Percentiles rank a stretch among this genome's conserved stretches.
Evolutionary conservation across 2,797 vertebrate species (phyloP).

Genomic region (Ptychadena robeensis): DNA sequence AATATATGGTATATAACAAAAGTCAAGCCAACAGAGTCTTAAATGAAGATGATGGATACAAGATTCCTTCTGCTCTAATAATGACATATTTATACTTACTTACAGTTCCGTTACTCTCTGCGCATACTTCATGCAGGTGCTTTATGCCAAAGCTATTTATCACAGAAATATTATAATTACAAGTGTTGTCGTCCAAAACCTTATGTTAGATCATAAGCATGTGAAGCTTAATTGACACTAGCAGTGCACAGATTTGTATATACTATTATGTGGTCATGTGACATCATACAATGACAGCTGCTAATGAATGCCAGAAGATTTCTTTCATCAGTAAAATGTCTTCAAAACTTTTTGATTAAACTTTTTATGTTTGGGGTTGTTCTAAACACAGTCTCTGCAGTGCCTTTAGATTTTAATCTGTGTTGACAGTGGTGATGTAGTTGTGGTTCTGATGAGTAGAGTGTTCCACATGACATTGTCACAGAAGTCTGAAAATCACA

Average conservation of each 20-base stretch:
- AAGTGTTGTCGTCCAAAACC: background rate
- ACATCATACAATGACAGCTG: slow-evolving; percentile 28
- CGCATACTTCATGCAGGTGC: background rate
- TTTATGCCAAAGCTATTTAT: background rate
- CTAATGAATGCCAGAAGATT: slow-evolving; percentile 45
- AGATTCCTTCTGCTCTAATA: background rate
- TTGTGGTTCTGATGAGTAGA: too few species aligned
- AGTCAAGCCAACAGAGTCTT: too few species aligned
- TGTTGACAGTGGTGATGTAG: too few species aligned
- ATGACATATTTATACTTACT: background rate
- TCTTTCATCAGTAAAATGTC: slow-evolving; percentile 18
- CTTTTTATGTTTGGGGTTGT: background rate
- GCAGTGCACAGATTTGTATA: slow-evolving; percentile 7
- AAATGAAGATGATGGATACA: too few species aligned
- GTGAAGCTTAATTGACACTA: slow-evolving; percentile 4
- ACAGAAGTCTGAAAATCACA: too few species aligned
- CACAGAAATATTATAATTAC: background rate
- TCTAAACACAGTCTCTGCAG: too few species aligned
- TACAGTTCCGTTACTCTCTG: background rate
- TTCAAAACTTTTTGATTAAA: background rate
- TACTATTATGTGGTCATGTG: slow-evolving; percentile 11
- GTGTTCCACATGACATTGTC: too few species aligned
- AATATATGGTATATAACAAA: too few species aligned
- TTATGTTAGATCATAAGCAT: background rate
- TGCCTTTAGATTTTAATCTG: too few species aligned